Evolutionary conservation across 1,140 invertebrate species (phyloP).

Genomic region (Drosophila lacertosa): DNA sequence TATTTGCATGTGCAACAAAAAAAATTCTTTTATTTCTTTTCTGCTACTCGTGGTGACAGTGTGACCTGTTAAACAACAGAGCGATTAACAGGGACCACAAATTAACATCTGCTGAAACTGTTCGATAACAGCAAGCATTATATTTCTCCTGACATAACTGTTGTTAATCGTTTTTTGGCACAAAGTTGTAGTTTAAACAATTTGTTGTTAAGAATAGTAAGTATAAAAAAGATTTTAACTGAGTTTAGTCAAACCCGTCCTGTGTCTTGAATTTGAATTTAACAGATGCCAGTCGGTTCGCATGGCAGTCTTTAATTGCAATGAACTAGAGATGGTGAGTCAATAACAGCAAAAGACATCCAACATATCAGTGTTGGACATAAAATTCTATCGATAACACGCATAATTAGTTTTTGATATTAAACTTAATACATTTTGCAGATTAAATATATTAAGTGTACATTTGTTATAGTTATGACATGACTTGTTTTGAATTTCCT

Average conservation of each 20-base stretch:
- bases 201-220: neutral
- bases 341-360: neutral
- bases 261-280: neutral
- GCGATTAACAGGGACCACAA: slow-evolving; percentile 11
- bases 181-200: neutral
- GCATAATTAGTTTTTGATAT: too few species aligned
- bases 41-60: slow-evolving; percentile 51
- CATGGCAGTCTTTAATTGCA: neutral
- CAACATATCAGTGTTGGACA: neutral
- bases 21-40: slow-evolving; percentile 48
- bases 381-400: neutral
- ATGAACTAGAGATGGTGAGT: neutral
- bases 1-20: slow-evolving; percentile 53
- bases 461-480: neutral
- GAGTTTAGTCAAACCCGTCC: too few species aligned
- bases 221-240: neutral
- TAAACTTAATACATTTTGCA: too few species aligned
- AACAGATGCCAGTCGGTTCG: neutral
- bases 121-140: neutral
- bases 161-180: neutral
- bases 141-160: neutral
- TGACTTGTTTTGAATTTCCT: neutral
- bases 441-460: neutral
- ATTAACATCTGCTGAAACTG: slow-evolving; percentile 4
- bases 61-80: slow-evolving; percentile 44